Evolutionary conservation across 2,888 invertebrate genomes (phyloP), one percentile per base, ranked within the genome.

Genomic region (Thumatha senex): DNA sequence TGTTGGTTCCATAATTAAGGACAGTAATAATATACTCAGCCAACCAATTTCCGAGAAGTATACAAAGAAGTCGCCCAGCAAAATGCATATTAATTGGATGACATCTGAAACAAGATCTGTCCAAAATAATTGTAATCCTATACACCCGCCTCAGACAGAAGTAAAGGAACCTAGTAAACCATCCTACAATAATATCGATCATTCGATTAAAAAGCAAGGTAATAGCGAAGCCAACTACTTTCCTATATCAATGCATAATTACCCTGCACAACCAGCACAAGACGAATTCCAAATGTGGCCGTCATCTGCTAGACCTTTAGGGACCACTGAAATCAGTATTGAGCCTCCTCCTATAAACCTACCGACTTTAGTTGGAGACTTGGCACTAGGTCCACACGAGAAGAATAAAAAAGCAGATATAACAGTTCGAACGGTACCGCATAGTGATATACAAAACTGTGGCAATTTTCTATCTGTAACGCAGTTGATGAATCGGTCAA

Each of bases 61-160:
- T 64, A 83, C 85, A 0, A 91, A 91, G 60, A 91, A 90, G 56
- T 87, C 87, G 7, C 87, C 89, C 0, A 87, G 67, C 51, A 91
- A 91, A 80, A 89, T 84, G 84, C 91, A 90, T 55, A 91, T 91
- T 31, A 91, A 91, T 64, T 91, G 91, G 91, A 91, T 91, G 91
- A 91, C 91, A 14, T 91, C 91, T 13, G 91, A 91, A 78, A 82
- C 82, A 40, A 82, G 89, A 56, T 80, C 90, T 12, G 80, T 84
- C 71, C 87, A 88, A 72, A 84, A 75, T 59, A 80, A 76, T 65
- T 86, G 78, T 57, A 84, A 77, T 49, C 66, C 79, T 4, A 50
- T 60, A 41, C 63, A 66, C 1, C 30, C 40, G 51, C 56, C 70
- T 30, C 78, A 83, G 49, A 46, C 71, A 35, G 78, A 79, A 29